Base-by-base conservation (phyloP, 2,888 invertebrate genomes). In the Synergus japonicus region DNA sequence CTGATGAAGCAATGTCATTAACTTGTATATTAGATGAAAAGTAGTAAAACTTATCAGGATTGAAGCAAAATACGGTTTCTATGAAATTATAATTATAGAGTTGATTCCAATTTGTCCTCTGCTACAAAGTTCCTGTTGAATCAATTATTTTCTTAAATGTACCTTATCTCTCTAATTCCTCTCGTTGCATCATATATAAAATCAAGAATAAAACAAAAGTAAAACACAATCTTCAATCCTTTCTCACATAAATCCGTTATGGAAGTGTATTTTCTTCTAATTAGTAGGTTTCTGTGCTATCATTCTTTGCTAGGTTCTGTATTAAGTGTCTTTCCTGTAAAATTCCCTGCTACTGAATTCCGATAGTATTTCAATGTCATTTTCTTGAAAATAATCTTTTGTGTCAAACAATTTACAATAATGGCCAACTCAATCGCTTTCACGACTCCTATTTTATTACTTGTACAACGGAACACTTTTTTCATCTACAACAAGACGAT, bases 101-200 rank as follows among this genome's bases (percentile, higher is more conserved):
- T 12, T 73, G 73, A 73, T 73, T 37, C 54, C 15, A 37, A 54
- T 9, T 41, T 37, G 54, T 37, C n/a, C 12, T 41, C 54, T 41
- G n/a, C 12, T 54, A 37, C 9, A 29, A 10, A n/a, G n/a, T 54
- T 41, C n/a, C 41, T 54, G 37, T 54, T 54, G 41, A 73, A 73
- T 73, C 54, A 73, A 54, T 41, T 73, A 73, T 73, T 54, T 12
- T 37, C 18, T 49, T 15, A 73, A 73, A n/a, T 73, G 37, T 41
- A 54, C 37, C 18, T 54, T 37, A 29, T 73, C 73, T 49, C 49
- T 49, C 29, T 29, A 49, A 37, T 73, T 73, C 10, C 73, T 29
- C 37, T 15, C 10, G 15, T 37, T 54, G n/a, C 54, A 54, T 49
- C 73, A 73, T 37, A 1, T 37, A 73, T 54, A 73, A 41, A 73